Conservation (phyloP, 2,888 invertebrate species). For the Drosophila tripunctata region DNA sequence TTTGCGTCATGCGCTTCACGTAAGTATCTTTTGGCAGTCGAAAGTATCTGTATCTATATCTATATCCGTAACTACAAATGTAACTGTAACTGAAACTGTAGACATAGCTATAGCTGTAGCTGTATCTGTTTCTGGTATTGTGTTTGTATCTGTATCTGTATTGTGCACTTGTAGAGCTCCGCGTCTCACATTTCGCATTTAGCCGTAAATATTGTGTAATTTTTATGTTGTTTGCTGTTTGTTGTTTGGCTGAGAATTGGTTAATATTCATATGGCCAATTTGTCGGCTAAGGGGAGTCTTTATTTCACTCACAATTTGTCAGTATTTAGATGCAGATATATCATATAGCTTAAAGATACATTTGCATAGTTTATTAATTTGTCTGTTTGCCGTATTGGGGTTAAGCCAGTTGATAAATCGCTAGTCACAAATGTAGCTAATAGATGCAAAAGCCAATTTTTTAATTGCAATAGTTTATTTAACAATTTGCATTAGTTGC, state of each 20-base stretch:
- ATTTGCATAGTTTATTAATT: constrained; percentile 68
- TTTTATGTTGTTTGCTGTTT: constrained; percentile 35
- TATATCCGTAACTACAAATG: constrained; percentile 13
- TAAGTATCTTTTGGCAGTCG: constrained; percentile 56
- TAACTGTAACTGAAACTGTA: constrained; percentile 14
- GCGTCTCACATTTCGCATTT: constrained; percentile 43
- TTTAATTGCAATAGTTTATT: not conserved
- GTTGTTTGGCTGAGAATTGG: constrained; percentile 42
- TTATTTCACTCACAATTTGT: constrained; percentile 51
- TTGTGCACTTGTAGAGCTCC: constrained; percentile 61
- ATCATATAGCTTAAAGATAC: constrained; percentile 28
- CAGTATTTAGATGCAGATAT: constrained; percentile 16
- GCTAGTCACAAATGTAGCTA: constrained; percentile 31
- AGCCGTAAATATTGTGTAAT: constrained; percentile 63
- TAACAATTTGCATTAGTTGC: constrained; percentile 31
- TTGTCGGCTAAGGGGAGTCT: constrained; percentile 22
- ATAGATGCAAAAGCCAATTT: constrained; percentile 17
- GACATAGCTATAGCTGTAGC: constrained; percentile 17
- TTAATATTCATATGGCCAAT: constrained; percentile 64
- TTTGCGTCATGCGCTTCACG: constrained; percentile 63
- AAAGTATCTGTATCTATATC: constrained; percentile 44
- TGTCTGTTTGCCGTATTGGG: constrained; percentile 22
- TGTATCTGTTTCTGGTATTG: constrained; percentile 10
- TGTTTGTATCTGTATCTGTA: constrained; percentile 20
- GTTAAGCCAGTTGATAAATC: constrained; percentile 62